Evolutionary conservation across 2,113 vertebrate species (phyloP).

Genomic region (Salvelinus namaycush): DNA sequence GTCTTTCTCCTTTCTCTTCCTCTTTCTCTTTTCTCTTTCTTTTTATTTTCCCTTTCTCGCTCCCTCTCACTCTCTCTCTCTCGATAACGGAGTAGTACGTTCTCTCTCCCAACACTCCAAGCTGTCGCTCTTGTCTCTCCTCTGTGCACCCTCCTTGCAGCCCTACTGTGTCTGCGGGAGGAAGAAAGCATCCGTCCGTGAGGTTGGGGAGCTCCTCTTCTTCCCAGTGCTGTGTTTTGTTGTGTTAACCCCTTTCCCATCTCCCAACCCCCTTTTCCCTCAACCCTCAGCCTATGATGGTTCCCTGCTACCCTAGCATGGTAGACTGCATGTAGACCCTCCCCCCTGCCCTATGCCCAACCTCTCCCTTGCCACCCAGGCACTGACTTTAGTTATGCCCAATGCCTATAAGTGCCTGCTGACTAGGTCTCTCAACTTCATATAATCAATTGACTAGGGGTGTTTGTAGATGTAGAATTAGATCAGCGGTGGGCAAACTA

Average conservation of each 20-base stretch:
- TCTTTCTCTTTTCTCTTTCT: slow-evolving; percentile 10
- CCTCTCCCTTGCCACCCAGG: neutral
- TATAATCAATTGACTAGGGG: too few relatives aligned
- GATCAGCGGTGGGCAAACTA: too few relatives aligned
- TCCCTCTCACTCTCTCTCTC: slow-evolving; percentile 17
- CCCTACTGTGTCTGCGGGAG: slow-evolving; percentile 30
- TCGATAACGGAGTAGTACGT: slow-evolving; percentile 23
- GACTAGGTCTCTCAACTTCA: neutral
- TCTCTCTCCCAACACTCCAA: slow-evolving; percentile 34
- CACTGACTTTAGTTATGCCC: neutral
- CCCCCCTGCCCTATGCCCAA: neutral
- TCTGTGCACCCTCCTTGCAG: slow-evolving; percentile 25
- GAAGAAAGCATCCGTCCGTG: slow-evolving; percentile 49
- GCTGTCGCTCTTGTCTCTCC: slow-evolving; percentile 28
- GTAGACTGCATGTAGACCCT: slow-evolving; percentile 32
- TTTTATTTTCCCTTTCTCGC: neutral
- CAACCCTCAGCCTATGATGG: neutral
- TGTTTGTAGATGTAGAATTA: too few relatives aligned
- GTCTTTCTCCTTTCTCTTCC: slow-evolving; percentile 38
- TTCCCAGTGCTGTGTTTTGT: slow-evolving; percentile 45
- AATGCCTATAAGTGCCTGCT: neutral
- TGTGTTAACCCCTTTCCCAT: slow-evolving; percentile 20
- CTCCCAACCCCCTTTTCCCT: neutral
- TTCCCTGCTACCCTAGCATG: slow-evolving; percentile 43
- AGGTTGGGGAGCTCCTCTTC: slow-evolving; percentile 66